Percentiles rank a stretch among this genome's conserved stretches.
Evolutionary conservation across 2,797 vertebrate genomes (phyloP).

Genomic region (Phaenicophaeus curvirostris): DNA sequence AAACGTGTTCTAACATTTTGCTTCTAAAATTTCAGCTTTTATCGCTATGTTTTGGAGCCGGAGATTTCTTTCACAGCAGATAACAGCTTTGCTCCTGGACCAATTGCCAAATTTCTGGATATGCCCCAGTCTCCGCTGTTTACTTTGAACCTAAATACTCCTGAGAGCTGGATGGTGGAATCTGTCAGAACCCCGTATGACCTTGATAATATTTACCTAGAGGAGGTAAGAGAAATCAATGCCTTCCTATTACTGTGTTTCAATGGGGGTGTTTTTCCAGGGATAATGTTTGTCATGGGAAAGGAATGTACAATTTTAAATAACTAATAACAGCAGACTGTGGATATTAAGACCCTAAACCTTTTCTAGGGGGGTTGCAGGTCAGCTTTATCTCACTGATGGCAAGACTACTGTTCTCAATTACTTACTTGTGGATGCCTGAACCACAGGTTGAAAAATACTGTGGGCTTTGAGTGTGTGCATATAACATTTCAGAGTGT

Average conservation of each 20-base stretch:
- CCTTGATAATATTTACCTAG: conserved; percentile 97
- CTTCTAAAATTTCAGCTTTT: conserved; percentile 84
- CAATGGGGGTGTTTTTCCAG: background rate
- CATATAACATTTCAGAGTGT: background rate
- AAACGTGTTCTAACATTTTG: background rate
- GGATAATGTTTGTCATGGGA: background rate
- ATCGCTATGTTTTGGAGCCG: conserved; percentile 93
- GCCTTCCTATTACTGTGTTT: background rate
- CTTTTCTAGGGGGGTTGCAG: background rate
- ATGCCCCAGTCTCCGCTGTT: conserved; percentile 97
- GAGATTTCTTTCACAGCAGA: conserved; percentile 89
- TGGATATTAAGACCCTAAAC: background rate
- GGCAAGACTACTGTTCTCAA: background rate
- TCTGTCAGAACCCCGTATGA: conserved; percentile 94
- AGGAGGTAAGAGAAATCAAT: conserved; percentile 84
- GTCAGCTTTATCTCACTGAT: background rate
- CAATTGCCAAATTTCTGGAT: conserved; percentile 94
- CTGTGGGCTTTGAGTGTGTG: background rate
- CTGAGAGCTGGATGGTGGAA: conserved; percentile 99
- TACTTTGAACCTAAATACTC: conserved; percentile 94
- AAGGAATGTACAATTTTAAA: background rate
- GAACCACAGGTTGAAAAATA: background rate
- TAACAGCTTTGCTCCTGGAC: conserved; percentile 86
- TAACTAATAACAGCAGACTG: background rate
- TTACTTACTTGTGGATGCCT: background rate